Conservation (phyloP, 2,888 invertebrate genomes). For the Agrilus mali region DNA sequence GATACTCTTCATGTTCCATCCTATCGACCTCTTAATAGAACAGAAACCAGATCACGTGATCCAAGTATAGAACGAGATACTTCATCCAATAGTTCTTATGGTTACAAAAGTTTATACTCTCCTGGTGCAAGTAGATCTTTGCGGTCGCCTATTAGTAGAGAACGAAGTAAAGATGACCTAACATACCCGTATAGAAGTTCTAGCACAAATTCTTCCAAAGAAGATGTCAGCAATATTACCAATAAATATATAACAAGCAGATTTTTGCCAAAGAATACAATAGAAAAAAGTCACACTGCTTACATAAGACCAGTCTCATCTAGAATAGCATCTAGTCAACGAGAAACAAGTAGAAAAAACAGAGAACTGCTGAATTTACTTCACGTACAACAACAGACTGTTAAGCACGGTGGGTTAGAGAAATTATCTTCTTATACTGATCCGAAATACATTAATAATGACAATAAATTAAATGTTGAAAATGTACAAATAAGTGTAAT, state of each 20-base stretch:
- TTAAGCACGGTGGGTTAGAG: constrained; percentile 19
- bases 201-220: constrained; percentile 22
- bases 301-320: constrained; percentile 26
- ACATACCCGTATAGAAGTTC: constrained; percentile 8
- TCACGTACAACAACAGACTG: constrained; percentile 26
- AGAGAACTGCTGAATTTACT: constrained; percentile 29
- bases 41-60: constrained; percentile 37
- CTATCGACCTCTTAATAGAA: constrained; percentile 33
- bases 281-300: constrained; percentile 32
- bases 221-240: constrained; percentile 24
- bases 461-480: constrained; percentile 15
- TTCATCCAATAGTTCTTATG: constrained; percentile 15
- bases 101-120: constrained; percentile 34
- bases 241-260: constrained; percentile 33
- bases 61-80: constrained; percentile 41
- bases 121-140: constrained; percentile 37
- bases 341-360: constrained; percentile 31
- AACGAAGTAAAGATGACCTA: constrained; percentile 14
- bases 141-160: constrained; percentile 26
- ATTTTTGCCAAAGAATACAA: constrained; percentile 32
- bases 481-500: constrained; percentile 46
- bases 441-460: too few relatives aligned
- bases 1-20: constrained; percentile 31
- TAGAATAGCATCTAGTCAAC: constrained; percentile 18
- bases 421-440: too few relatives aligned